Evolutionary conservation across 2,113 vertebrate genomes (phyloP).

Genomic region (Dasyurus viverrinus): DNA sequence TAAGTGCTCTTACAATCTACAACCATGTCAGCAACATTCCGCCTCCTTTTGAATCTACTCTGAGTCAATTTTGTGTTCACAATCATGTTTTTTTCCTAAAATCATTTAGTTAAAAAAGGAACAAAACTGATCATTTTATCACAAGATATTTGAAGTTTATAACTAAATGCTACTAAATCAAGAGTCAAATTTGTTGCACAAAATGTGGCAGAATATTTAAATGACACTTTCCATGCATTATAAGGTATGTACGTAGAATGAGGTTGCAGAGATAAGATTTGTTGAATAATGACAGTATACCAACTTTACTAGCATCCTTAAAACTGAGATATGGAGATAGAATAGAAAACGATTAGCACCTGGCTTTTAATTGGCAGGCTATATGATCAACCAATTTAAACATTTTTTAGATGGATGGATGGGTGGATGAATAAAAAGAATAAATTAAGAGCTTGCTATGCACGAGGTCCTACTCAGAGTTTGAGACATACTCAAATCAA

Average conservation of each 20-base stretch:
- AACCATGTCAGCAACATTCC: background rate
- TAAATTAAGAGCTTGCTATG: background rate
- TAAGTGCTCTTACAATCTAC: background rate
- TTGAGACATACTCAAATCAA: background rate
- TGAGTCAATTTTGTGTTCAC: slow-evolving; percentile 23
- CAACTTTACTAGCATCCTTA: background rate
- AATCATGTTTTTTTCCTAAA: background rate
- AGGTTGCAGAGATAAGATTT: background rate
- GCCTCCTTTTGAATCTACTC: background rate
- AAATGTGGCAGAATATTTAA: background rate
- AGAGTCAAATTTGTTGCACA: slow-evolving; percentile 35
- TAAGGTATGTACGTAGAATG: background rate
- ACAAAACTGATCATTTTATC: background rate
- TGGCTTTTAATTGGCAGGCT: background rate
- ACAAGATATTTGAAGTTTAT: background rate
- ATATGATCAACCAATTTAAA: background rate
- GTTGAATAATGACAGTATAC: background rate
- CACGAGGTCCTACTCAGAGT: background rate
- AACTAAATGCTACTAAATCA: background rate
- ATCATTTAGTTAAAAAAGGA: background rate
- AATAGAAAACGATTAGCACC: background rate
- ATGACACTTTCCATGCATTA: background rate
- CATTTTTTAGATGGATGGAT: background rate
- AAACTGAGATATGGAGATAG: background rate
- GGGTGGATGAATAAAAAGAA: background rate